A percentile compares a stretch with the other conserved stretches of the same genome.
phyloP scores from a whole-genome alignment of 2,797 vertebrate genomes.

The Megalops cyprinoides region DNA sequence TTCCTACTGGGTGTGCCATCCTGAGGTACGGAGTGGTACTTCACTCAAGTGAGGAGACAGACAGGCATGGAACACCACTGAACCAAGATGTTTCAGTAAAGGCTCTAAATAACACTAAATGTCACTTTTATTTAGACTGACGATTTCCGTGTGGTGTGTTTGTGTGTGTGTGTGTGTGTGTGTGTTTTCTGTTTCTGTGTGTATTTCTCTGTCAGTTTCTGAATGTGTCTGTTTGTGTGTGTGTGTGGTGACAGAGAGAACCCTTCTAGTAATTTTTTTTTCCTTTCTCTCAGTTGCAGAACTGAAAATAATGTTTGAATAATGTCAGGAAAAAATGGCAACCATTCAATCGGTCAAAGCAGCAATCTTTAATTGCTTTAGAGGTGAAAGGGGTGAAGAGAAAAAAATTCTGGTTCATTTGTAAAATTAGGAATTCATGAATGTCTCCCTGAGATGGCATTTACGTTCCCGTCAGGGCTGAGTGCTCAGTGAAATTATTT shows the following conservation, averaged over 20 bases:
- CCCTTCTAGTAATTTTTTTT: not conserved
- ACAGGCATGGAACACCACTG: not conserved
- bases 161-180: not conserved
- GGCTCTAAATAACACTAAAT: not conserved
- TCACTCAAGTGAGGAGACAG: not conserved
- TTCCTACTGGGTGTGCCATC: not conserved
- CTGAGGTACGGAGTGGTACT: not conserved
- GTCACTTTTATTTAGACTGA: not conserved
- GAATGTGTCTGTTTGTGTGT: no score
- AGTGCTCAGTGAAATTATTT: constrained; percentile 75
- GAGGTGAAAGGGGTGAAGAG: not conserved
- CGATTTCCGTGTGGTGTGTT: not conserved
- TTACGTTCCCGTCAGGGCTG: constrained; percentile 69
- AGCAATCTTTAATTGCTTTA: constrained; percentile 5
- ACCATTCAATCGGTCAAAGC: not conserved
- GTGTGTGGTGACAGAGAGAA: not conserved
- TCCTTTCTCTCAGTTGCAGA: not conserved
- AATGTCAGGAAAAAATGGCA: not conserved
- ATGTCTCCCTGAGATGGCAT: constrained; percentile 74
- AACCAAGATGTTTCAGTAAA: not conserved
- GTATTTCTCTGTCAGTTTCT: not conserved
- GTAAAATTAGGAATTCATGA: constrained; percentile 73
- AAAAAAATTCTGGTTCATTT: constrained; percentile 34
- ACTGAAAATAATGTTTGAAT: not conserved
- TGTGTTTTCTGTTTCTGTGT: not conserved